Percentiles rank a stretch among this genome's conserved stretches.
Evolutionary conservation across 1,140 invertebrate genomes (phyloP).

Genomic region (Hylaeus volcanicus): DNA sequence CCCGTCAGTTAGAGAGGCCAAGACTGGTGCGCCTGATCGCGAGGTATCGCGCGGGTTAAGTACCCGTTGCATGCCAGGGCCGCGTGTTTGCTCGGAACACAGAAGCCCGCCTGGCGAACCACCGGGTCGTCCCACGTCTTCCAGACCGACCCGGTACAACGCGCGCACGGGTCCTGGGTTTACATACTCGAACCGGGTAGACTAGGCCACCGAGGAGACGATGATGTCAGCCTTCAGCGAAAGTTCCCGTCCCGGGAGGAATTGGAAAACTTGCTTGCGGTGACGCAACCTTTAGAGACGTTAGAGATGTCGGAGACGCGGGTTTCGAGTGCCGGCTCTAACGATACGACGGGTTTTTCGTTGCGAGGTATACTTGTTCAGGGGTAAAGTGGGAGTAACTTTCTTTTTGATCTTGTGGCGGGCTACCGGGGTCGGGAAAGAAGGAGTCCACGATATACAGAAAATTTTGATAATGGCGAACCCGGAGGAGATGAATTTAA

Average conservation of each 20-base stretch:
- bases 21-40: conserved; percentile 41
- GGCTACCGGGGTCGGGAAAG: too few species aligned
- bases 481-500: conserved; percentile 8
- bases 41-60: conserved; percentile 61
- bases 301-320: too few species aligned
- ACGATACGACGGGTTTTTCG: too few species aligned
- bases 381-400: too few species aligned
- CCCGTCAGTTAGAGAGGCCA: background rate
- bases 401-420: too few species aligned
- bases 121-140: conserved; percentile 50
- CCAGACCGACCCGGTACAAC: background rate
- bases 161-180: background rate
- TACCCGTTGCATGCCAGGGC: conserved; percentile 54
- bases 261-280: too few species aligned
- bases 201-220: background rate
- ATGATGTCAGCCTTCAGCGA: background rate
- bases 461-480: background rate
- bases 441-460: too few species aligned
- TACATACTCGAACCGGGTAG: background rate
- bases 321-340: too few species aligned
- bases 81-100: conserved; percentile 70
- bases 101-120: conserved; percentile 48
- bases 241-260: too few species aligned
- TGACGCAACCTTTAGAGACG: too few species aligned
- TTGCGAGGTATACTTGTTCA: too few species aligned